Conservation (phyloP, 1,140 invertebrate genomes). For the Microplitis demolitor region DNA sequence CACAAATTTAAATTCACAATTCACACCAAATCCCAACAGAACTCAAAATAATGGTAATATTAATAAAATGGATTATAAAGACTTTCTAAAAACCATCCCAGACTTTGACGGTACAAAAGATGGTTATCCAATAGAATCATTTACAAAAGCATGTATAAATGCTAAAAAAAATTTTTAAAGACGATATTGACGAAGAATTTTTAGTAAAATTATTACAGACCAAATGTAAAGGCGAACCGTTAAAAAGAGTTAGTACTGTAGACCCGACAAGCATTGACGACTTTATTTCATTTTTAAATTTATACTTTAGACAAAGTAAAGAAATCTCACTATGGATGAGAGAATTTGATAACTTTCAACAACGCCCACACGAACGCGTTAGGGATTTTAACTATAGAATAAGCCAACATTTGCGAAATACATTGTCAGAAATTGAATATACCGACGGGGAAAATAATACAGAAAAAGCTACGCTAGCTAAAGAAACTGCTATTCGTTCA, state of each 20-base stretch:
- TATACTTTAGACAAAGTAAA: not conserved
- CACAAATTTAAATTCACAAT: too few relatives aligned
- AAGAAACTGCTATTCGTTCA: not conserved
- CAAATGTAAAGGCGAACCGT: conserved; percentile 6
- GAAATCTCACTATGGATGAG: not conserved
- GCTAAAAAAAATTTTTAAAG: too few relatives aligned
- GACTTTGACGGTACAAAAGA: too few relatives aligned
- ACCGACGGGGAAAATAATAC: not conserved
- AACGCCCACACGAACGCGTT: not conserved
- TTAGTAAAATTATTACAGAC: not conserved
- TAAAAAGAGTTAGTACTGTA: not conserved
- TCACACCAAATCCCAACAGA: too few relatives aligned
- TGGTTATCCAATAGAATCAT: too few relatives aligned
- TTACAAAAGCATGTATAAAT: too few relatives aligned
- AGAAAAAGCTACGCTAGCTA: not conserved
- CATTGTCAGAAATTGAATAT: not conserved
- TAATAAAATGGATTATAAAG: too few relatives aligned
- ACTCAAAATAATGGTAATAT: too few relatives aligned
- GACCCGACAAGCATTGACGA: not conserved
- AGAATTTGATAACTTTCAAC: not conserved
- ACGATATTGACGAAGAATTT: not conserved
- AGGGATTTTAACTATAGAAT: not conserved
- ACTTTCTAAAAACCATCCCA: too few relatives aligned
- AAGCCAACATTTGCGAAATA: not conserved
- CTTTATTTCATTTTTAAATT: not conserved